Percentiles rank a stretch among this genome's conserved stretches.
These are phyloP conservation scores for Aphidoletes aphidimyza DNA, from an alignment of 2,888 invertebrate species.

Conservation along the genomic window DNA sequence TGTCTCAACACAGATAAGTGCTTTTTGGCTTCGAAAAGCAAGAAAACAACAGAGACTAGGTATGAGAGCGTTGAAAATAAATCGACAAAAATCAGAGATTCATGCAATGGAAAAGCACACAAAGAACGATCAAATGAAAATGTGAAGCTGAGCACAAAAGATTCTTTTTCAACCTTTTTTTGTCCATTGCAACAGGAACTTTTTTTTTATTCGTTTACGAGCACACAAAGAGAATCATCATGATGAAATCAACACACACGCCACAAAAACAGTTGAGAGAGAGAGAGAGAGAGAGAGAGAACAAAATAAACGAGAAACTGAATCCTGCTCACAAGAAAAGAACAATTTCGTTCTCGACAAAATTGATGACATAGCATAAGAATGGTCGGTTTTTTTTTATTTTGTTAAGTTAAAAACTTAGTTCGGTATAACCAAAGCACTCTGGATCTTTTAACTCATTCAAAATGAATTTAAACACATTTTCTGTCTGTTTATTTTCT, in stretches of 20 bases:
- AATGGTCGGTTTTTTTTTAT: background rate
- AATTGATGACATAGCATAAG: constrained; percentile 43
- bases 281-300: no score
- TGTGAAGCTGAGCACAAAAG: constrained; percentile 17
- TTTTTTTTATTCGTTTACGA: background rate
- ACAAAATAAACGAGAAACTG: background rate
- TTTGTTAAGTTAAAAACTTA: background rate
- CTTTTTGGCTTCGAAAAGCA: no score
- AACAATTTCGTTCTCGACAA: constrained; percentile 29
- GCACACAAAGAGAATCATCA: constrained; percentile 2
- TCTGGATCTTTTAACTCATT: background rate
- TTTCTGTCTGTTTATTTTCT: background rate
- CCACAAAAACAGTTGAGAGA: no score
- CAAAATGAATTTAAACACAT: no score
- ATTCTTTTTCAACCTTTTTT: constrained; percentile 18
- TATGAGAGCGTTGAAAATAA: background rate
- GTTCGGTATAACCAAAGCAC: no score
- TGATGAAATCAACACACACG: constrained; percentile 3
- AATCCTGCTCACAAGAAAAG: background rate
- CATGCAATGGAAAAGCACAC: constrained; percentile 28
- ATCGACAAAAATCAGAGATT: constrained; percentile 2
- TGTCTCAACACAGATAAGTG: background rate
- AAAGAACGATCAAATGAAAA: constrained; percentile 14
- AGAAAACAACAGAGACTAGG: no score
- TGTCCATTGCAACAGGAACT: background rate